Conservation (phyloP, 2,113 vertebrate genomes). For the Rostratula benghalensis region DNA sequence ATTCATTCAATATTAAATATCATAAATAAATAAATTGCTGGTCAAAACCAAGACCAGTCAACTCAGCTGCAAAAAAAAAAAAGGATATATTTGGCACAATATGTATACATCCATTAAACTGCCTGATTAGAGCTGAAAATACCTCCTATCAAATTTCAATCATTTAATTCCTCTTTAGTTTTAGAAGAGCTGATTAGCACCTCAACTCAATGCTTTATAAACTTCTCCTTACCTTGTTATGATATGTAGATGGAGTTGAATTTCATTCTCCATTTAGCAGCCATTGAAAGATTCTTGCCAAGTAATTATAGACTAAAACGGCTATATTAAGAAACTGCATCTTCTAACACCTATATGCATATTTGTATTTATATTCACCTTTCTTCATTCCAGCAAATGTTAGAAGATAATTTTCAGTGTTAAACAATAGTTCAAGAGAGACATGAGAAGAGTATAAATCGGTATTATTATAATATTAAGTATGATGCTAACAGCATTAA, state of each 20-base stretch:
- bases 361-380: background rate
- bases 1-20: background rate
- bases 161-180: background rate
- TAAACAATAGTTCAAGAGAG: constrained; percentile 1
- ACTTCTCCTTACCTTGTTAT: constrained; percentile 6
- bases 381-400: background rate
- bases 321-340: background rate
- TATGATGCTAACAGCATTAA: constrained; percentile 50
- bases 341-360: background rate
- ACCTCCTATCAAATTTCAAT: background rate
- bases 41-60: background rate
- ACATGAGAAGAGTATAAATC: constrained; percentile 29
- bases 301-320: background rate
- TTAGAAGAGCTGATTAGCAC: background rate
- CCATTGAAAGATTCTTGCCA: background rate
- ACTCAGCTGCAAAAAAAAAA: background rate
- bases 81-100: background rate
- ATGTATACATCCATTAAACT: background rate
- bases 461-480: constrained; percentile 24
- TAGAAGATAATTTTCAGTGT: background rate
- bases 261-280: constrained; percentile 11
- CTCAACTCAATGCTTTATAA: constrained; percentile 7
- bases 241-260: constrained; percentile 12
- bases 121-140: constrained; percentile 11
- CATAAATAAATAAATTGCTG: no score